Conservation (phyloP, 1,140 invertebrate genomes). For the Lepidotrigona ventralis region DNA sequence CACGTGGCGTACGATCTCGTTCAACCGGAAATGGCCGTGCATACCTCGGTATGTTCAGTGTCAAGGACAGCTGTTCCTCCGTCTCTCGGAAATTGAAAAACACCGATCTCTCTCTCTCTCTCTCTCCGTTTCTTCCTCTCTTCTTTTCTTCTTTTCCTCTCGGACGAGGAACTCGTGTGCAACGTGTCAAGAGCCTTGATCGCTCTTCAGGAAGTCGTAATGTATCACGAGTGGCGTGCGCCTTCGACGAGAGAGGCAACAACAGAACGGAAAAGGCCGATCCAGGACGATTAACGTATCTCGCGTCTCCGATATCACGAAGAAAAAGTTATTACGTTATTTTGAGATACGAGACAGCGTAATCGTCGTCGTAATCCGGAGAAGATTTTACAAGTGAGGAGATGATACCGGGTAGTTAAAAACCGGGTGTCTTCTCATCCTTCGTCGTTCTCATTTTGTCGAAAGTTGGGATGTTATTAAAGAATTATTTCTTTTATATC, state of each 20-base stretch:
- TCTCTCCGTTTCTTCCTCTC: not conserved
- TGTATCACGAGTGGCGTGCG: slow-evolving; percentile 12
- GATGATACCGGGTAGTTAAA: not conserved
- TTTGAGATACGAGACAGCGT: not conserved
- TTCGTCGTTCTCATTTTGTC: not conserved
- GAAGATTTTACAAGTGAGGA: not conserved
- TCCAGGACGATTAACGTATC: slow-evolving; percentile 27
- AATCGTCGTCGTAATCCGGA: not conserved
- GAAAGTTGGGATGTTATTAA: not conserved
- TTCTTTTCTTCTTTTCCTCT: not conserved
- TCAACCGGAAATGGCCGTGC: slow-evolving; percentile 57
- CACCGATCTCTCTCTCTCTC: slow-evolving; percentile 38
- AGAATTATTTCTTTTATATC: too few species aligned
- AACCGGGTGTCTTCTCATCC: not conserved
- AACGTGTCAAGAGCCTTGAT: slow-evolving; percentile 47
- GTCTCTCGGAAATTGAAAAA: slow-evolving; percentile 21
- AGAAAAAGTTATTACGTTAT: not conserved
- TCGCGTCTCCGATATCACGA: not conserved
- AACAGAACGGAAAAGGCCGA: slow-evolving; percentile 17
- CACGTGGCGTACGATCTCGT: slow-evolving; percentile 39
- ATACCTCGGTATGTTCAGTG: slow-evolving; percentile 60
- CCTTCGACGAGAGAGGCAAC: not conserved
- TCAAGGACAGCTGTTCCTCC: slow-evolving; percentile 62
- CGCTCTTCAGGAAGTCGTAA: slow-evolving; percentile 58
- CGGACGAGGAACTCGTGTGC: slow-evolving; percentile 14